Base-by-base conservation (phyloP, 2,888 invertebrate species). In the Ophion slaviceki region DNA sequence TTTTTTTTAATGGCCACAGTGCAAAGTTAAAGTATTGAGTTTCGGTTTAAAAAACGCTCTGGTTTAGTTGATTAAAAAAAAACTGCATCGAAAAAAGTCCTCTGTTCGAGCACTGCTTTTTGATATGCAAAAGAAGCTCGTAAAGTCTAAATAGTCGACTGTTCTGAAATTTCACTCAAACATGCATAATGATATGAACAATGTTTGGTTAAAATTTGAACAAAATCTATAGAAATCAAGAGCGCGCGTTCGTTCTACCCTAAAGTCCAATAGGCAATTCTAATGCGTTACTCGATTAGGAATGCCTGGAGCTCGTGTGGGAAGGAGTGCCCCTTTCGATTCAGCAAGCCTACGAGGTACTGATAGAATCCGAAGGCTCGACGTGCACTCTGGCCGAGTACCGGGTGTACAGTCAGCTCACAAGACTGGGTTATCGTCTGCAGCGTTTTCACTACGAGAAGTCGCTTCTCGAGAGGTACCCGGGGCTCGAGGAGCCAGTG, bases 341-440 rank as follows among this genome's bases (percentile, higher is more conserved):
- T 66, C 96, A 96, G 92, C 96, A 96, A 94, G 96, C 96, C 14
- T 96, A 96, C 89, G 93, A 95, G 40, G 91, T 96, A 86, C 91
- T 96, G 67, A 93, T 95, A 45, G 89, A 91, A 24, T 87, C 88
- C 0, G 90, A 92, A 75, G 90, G 90, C 75, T 88, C 90, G 1
- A 91, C 92, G 47, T 94, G 94, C 87, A 91, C 94, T 24, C 82
- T 95, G 24, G 91, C 94, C 45, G 95, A 96, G 88, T 96, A 96
- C 89, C 95, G 95, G 93, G 96, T 96, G 0, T 96, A 95, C 91
- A 94, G 95, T 59, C 95, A 95, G 53, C 94, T 96, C 1, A 94
- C 95, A 82, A 94, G 95, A 89, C 90, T 95, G 61, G 96, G 96
- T 1, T 96, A 95, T 87, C 95, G 94, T 92, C 93, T 96, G 47